Conservation (phyloP, 2,113 vertebrate species). For the Otis tarda region DNA sequence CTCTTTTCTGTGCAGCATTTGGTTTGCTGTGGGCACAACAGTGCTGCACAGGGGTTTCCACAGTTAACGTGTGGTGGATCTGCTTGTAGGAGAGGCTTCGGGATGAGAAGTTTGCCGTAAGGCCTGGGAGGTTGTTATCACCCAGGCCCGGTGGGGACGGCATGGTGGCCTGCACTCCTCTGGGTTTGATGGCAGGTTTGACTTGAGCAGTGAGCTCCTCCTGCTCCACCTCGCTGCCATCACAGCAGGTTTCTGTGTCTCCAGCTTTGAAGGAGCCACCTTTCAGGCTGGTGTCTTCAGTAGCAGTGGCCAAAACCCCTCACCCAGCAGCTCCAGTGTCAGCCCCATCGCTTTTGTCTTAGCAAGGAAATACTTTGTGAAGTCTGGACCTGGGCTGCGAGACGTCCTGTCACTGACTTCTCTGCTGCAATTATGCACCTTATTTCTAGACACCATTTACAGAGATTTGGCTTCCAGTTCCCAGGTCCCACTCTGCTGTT, state of each 20-base stretch:
- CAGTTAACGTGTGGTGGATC: neutral
- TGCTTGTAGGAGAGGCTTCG: neutral
- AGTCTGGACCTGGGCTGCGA: neutral
- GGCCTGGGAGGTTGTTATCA: neutral
- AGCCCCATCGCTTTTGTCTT: neutral
- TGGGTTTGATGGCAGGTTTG: neutral
- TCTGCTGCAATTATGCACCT: neutral
- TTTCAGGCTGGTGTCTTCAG: neutral
- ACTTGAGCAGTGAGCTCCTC: neutral
- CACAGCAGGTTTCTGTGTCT: neutral
- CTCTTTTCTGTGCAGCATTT: neutral
- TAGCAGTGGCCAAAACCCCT: neutral
- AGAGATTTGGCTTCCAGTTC: conserved; percentile 5
- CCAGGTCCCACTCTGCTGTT: neutral
- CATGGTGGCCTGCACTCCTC: neutral
- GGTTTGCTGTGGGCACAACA: neutral
- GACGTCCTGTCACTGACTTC: neutral
- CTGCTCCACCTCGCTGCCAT: neutral
- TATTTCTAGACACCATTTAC: neutral
- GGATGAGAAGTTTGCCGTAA: neutral
- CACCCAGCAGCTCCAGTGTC: neutral
- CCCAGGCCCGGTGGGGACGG: neutral
- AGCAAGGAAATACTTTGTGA: neutral
- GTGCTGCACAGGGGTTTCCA: neutral
- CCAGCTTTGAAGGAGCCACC: neutral